Evolutionary conservation across 2,113 vertebrate species (phyloP).

Genomic region (Sardina pilchardus): DNA sequence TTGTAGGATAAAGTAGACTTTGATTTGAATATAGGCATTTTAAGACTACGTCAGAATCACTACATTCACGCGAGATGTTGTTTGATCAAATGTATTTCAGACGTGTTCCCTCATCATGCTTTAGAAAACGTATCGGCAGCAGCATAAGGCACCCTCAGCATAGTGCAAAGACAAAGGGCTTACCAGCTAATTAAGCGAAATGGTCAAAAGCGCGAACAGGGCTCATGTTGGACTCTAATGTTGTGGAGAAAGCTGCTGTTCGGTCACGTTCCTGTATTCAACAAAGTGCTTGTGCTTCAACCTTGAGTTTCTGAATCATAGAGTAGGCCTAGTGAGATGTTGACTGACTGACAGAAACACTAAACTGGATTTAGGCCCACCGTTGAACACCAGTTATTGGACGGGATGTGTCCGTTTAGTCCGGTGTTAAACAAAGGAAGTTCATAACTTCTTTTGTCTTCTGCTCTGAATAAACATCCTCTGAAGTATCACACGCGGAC

Average conservation of each 20-base stretch:
- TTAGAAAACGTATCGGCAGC: background rate
- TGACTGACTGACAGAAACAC: background rate
- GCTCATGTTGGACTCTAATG: background rate
- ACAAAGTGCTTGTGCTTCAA: background rate
- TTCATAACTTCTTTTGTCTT: constrained; percentile 7
- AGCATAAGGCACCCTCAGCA: background rate
- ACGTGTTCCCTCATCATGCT: background rate
- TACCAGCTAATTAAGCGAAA: background rate
- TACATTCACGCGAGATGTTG: background rate
- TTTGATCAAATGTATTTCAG: background rate
- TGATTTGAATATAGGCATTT: background rate
- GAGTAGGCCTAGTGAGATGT: background rate
- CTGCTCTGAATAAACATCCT: background rate
- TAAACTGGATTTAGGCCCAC: background rate
- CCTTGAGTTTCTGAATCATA: background rate
- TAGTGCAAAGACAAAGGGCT: background rate
- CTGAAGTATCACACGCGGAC: background rate
- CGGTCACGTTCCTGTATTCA: background rate
- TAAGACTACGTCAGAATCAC: background rate
- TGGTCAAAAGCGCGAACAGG: background rate
- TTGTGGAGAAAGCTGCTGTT: background rate
- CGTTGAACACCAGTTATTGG: background rate
- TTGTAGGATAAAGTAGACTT: background rate
- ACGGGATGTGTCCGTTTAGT: background rate
- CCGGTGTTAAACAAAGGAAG: background rate